A percentile compares a stretch with the other conserved stretches of the same genome.
phyloP scores from a whole-genome alignment of 2,113 vertebrate species.

The Prionailurus viverrinus region DNA sequence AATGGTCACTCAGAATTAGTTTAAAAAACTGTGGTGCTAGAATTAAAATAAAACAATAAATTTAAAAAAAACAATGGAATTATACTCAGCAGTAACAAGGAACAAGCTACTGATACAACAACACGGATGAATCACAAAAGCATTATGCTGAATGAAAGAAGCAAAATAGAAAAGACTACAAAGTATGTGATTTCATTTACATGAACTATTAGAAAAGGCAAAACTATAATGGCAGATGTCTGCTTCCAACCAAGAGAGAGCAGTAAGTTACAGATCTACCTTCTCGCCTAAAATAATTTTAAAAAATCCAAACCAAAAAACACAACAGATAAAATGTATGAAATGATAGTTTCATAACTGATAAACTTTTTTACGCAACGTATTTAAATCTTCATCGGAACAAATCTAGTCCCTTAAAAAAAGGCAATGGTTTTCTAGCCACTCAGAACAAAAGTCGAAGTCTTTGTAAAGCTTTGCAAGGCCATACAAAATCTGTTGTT shows the following conservation, averaged over 20 bases:
- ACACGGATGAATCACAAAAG: background rate
- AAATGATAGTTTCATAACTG: constrained; percentile 21
- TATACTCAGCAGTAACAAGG: background rate
- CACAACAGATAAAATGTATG: background rate
- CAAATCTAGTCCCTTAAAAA: background rate
- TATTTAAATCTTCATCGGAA: background rate
- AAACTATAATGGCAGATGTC: background rate
- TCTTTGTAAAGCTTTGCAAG: background rate
- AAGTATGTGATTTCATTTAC: background rate
- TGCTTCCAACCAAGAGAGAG: background rate
- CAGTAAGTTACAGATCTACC: background rate
- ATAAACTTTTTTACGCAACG: background rate
- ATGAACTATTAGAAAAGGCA: background rate
- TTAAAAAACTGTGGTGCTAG: background rate
- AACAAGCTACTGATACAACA: background rate
- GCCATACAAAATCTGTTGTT: background rate
- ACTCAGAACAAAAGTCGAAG: background rate
- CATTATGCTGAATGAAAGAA: background rate
- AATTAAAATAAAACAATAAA: background rate
- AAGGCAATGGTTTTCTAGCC: background rate
- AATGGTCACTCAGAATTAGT: background rate
- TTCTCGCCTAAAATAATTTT: background rate
- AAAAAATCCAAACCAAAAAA: background rate
- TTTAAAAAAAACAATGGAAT: background rate
- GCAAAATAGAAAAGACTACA: background rate